A percentile compares a stretch with the other conserved stretches of the same genome.
Conservation (phyloP, 1,140 invertebrate genomes). For the Luehdorfia chinensis region DNA sequence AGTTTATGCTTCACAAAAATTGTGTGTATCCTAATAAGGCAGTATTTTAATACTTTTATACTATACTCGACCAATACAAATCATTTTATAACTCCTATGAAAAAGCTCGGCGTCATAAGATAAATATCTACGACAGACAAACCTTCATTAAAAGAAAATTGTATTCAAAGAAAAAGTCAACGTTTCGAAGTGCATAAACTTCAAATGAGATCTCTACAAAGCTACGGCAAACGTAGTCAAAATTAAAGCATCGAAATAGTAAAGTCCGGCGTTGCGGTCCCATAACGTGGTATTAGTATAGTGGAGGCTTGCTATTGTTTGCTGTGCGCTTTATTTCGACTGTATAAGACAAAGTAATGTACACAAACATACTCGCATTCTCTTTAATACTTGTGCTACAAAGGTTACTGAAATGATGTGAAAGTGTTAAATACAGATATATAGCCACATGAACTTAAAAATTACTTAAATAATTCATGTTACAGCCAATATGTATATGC, state of each 20-base stretch:
- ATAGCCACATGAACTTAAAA: too few relatives aligned
- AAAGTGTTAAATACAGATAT: too few relatives aligned
- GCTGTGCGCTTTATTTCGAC: constrained; percentile 7
- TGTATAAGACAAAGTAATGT: constrained; percentile 11
- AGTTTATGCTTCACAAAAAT: too few relatives aligned
- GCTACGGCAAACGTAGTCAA: constrained; percentile 14
- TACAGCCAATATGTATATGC: background rate
- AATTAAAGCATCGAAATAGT: constrained; percentile 11
- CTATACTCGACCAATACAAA: too few relatives aligned
- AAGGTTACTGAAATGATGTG: constrained; percentile 9
- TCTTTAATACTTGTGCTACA: constrained; percentile 9
- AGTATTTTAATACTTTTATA: too few relatives aligned
- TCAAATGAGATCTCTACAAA: constrained; percentile 7
- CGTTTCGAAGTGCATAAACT: background rate
- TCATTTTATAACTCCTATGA: too few relatives aligned
- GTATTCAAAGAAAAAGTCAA: too few relatives aligned
- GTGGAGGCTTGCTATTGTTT: constrained; percentile 11
- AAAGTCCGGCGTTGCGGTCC: constrained; percentile 12
- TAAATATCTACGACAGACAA: background rate
- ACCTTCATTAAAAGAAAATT: too few relatives aligned
- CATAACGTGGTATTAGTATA: constrained; percentile 15
- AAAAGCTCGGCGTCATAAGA: too few relatives aligned
- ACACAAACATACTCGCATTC: background rate
- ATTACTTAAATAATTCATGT: too few relatives aligned
- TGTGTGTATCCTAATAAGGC: too few relatives aligned